Evolutionary conservation across 2,113 vertebrate species (phyloP).

Genomic region (Bettongia penicillata): DNA sequence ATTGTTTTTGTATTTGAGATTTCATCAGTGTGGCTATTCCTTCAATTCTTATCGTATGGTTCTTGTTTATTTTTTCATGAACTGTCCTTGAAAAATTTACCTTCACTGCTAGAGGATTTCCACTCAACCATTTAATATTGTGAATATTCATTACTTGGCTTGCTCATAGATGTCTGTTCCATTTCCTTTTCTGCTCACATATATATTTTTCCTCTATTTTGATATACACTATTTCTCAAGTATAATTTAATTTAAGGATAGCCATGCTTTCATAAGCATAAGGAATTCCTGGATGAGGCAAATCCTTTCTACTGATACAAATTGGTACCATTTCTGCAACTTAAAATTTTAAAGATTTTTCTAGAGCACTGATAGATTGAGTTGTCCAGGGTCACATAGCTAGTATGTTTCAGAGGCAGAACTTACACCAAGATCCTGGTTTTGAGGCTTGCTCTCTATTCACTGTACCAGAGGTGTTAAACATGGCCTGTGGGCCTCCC

Average conservation of each 20-base stretch:
- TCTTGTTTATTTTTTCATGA: neutral
- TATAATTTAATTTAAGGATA: neutral
- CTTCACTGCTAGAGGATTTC: neutral
- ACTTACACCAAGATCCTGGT: too few relatives aligned
- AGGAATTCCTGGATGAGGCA: neutral
- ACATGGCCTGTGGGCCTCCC: too few relatives aligned
- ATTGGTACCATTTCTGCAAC: too few relatives aligned
- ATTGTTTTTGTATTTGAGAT: neutral
- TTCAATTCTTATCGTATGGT: neutral
- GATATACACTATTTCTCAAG: neutral
- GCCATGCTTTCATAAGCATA: neutral
- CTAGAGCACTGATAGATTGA: too few relatives aligned
- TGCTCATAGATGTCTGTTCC: neutral
- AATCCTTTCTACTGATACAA: too few relatives aligned
- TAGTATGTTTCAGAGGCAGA: too few relatives aligned
- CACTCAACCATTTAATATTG: neutral
- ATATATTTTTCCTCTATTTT: neutral
- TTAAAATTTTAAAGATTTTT: too few relatives aligned
- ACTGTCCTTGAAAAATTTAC: neutral
- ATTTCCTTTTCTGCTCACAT: neutral
- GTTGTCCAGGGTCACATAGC: too few relatives aligned
- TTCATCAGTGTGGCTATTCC: too few relatives aligned
- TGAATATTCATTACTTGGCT: neutral
- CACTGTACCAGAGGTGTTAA: too few relatives aligned
- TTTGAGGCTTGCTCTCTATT: too few relatives aligned